Evolutionary conservation across 2,113 vertebrate species (phyloP).

Genomic region (Chloebia gouldiae): DNA sequence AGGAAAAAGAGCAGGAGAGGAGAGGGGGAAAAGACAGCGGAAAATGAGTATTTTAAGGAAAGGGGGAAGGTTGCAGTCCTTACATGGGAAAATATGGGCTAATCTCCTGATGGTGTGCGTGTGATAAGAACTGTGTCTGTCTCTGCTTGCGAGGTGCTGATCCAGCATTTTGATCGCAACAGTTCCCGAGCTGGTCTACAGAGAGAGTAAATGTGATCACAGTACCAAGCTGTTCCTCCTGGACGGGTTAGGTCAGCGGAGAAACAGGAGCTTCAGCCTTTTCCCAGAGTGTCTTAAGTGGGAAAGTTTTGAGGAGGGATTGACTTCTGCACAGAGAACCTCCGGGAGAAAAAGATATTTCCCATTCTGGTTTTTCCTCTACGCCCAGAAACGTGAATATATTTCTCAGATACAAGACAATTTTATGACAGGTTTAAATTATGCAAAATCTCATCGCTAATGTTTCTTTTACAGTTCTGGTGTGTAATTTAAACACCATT

Average conservation of each 20-base stretch:
- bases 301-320: background rate
- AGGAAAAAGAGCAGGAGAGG: background rate
- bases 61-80: background rate
- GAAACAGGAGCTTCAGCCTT: background rate
- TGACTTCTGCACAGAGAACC: background rate
- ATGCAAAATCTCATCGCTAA: constrained; percentile 10
- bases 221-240: background rate
- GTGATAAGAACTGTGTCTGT: background rate
- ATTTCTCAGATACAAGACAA: constrained; percentile 7
- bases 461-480: constrained; percentile 12
- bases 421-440: constrained; percentile 46
- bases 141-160: constrained; percentile 6
- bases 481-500: background rate
- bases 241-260: background rate
- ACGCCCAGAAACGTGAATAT: background rate
- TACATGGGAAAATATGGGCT: background rate
- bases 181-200: background rate
- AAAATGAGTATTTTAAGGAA: background rate
- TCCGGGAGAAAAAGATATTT: background rate
- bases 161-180: constrained; percentile 11
- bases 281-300: background rate
- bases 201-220: background rate
- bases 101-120: background rate
- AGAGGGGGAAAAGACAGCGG: background rate
- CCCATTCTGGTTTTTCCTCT: background rate